Evolutionary conservation across 2,888 invertebrate species (phyloP), one percentile per base, ranked within the genome.

Genomic region (Meloe dianella): DNA sequence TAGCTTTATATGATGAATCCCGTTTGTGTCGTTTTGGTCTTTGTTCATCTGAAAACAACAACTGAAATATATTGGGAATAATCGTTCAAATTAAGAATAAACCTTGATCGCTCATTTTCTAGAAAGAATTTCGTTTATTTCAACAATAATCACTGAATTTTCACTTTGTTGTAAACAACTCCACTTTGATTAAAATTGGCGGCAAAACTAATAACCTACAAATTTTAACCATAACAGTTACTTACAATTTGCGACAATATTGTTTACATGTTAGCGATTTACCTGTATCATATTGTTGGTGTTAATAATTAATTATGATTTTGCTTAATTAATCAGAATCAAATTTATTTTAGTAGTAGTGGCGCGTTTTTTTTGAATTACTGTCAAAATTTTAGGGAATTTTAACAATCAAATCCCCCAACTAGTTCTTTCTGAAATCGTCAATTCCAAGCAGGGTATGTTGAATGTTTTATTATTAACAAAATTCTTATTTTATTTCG

Each of bases 1-100:
- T 80, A 14, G 79, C 70, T 72, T 78, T 79, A 65, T 79, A 79
- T 1, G 79, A 79, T 14, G 77, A 76, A 27, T 79, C 79, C 24
- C 78, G 63, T 71, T 74, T 76, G 35, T 75, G 74, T 58, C 80
- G 73, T 72, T 77, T 79, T 14, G 76, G 71, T 51, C 73, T 63
- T 61, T 73, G 64, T 59, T 75, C 73, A 56, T 73, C 77, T 69
- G 20, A 14, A 65, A 63, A 12, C 6, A 51, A 47, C 17, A 51
- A 47, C 20, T 8, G 20, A 47, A 24, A 51, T 17, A 2, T 2
- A 41, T 41, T 4, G 12, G 7, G 5, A 24, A 22, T 12, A 1
- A 51, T 9, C 1, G 6, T 5, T 5, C 3, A 51, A 51, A 24
- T 5, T 1, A 12, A 12, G 3, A 6, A 22, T 9, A 20, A 51